Evolutionary conservation across 35 echinoderm and acorn worm genomes (phyloP).

Genomic region (Ophiothrix spiculata): DNA sequence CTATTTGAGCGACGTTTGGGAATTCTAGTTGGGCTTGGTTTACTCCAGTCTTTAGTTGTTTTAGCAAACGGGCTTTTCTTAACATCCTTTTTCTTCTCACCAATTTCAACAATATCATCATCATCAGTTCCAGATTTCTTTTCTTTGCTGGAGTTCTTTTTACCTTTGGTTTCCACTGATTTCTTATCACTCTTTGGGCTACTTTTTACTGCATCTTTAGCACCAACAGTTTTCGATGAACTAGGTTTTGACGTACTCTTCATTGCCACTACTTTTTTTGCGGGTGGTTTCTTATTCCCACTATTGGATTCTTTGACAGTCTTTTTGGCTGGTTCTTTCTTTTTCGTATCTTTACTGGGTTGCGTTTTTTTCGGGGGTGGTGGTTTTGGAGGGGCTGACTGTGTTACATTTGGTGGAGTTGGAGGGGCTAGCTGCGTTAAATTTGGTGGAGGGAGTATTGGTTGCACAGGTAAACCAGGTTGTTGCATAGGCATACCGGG

Average conservation of each 20-base stretch:
- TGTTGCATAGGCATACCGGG: background rate
- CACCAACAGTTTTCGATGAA: conserved; percentile 14
- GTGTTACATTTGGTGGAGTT: background rate
- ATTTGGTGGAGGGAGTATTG: background rate
- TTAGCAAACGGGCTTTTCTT: background rate
- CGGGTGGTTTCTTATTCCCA: conserved; percentile 9
- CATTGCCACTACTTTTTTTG: conserved; percentile 16
- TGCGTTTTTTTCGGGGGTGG: background rate
- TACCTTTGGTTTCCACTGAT: background rate
- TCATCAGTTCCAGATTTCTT: conserved; percentile 4
- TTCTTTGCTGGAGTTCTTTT: conserved; percentile 16
- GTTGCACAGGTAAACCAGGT: background rate
- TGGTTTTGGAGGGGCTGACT: background rate
- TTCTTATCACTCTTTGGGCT: conserved; percentile 15
- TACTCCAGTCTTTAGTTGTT: background rate
- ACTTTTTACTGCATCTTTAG: background rate
- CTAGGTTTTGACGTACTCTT: conserved; percentile 25
- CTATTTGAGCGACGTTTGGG: background rate
- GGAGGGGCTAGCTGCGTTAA: background rate
- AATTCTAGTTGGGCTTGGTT: background rate
- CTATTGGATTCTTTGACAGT: background rate
- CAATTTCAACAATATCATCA: background rate
- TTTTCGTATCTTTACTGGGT: background rate
- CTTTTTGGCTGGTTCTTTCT: background rate
- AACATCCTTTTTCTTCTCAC: background rate